Percentiles rank a stretch among this genome's conserved stretches.
These are phyloP conservation scores for Agonopterix alstromeriana DNA, from an alignment of 2,888 invertebrate genomes.

Conservation along the genomic window DNA sequence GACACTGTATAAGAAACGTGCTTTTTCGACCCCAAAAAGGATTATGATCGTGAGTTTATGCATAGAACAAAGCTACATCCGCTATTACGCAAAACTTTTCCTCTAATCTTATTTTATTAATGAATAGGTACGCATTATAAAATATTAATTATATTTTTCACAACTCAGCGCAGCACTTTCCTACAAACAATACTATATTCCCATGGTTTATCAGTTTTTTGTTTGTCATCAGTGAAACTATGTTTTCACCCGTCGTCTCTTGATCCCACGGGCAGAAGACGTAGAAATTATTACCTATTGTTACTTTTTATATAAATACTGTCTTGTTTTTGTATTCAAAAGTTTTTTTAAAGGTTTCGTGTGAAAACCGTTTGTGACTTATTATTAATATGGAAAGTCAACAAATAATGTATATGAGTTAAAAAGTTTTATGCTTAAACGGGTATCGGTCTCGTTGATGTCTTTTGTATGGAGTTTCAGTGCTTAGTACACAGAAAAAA, in stretches of 20 bases:
- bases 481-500: too few species aligned
- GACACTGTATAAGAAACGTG: too few species aligned
- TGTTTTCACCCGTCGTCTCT: constrained; percentile 4
- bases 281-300: constrained; percentile 7
- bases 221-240: constrained; percentile 8
- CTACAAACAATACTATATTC: not conserved
- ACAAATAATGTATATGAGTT: not conserved
- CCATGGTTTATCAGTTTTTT: constrained; percentile 1
- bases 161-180: constrained; percentile 1
- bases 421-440: too few species aligned
- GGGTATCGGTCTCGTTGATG: too few species aligned
- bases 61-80: too few species aligned
- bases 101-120: too few species aligned
- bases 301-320: constrained; percentile 5
- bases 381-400: not conserved
- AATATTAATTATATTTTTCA: not conserved
- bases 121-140: too few species aligned
- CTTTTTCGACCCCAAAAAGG: too few species aligned
- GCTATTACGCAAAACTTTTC: too few species aligned
- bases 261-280: constrained; percentile 5
- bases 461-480: too few species aligned
- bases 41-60: too few species aligned
- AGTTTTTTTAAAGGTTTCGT: not conserved
- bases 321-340: not conserved
- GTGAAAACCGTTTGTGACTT: not conserved